Evolutionary conservation across 2,888 invertebrate genomes (phyloP), one percentile per base, ranked within the genome.

Genomic region (Dysmachus trigonus): DNA sequence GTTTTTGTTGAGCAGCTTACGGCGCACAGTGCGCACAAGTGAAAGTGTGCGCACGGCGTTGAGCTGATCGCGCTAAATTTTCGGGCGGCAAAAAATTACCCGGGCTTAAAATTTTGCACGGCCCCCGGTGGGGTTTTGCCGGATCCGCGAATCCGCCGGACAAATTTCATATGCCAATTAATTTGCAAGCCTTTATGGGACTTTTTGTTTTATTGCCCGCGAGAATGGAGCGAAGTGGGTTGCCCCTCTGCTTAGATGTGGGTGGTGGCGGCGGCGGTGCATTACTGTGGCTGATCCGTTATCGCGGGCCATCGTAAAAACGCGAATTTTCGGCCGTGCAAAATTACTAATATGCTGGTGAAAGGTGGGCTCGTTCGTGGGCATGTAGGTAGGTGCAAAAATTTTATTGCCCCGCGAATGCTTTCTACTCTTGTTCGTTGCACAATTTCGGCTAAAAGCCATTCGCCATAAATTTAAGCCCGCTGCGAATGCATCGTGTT

Each of bases 291-390:
- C 22, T 27, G 41, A 3, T 51, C 33, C 47, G 81, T 62, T 51
- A 81, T 81, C 62, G 73, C 33, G 73, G 33, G 8, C 35, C 6
- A 62, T 62, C 18, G 22, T 41, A 76, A 76, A 77, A 77, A 41
- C 4, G 62, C 53, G 53, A 53, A 53, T 53, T 18, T 41, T 81
- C 22, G 53, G 18, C 31, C 27, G 81, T 53, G 81, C 33, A 35
- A 81, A 53, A 33, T 81, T 81, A 53, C 81, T 81, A 81, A 81
- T 62, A 81, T 81, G 81, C 62, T 6, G 81, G 81, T 81, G 81
- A 81, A 81, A 81, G 81, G 81, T 53, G 8, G 22, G 47, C 47
- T 47, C 41, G 72, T 7, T 31, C 31, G 72, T 72, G 31, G 31
- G 73, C 33, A 13, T 13, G 73, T 33, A 73, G 73, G 73, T 73